Evolutionary conservation across 2,797 vertebrate species (phyloP).

Genomic region (Acanthurus tractus): DNA sequence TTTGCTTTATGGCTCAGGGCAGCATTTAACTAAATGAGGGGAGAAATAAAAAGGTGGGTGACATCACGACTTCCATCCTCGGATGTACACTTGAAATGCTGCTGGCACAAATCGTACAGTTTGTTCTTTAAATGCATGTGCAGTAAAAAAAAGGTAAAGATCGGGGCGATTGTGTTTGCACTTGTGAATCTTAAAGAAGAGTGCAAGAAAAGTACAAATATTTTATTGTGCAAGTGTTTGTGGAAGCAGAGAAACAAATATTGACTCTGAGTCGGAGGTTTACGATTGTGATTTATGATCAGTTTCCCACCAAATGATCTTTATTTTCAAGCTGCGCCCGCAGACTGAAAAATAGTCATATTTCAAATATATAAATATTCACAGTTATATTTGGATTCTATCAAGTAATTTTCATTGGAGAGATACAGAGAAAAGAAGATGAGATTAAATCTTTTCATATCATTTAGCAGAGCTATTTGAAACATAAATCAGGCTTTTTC

Average conservation of each 20-base stretch:
- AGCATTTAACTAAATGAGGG: conserved; percentile 46
- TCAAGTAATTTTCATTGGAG: neutral
- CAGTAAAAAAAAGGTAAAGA: neutral
- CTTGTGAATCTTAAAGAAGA: conserved; percentile 8
- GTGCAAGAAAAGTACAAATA: neutral
- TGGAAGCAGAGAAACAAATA: neutral
- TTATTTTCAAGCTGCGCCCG: neutral
- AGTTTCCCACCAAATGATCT: neutral
- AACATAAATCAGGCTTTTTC: neutral
- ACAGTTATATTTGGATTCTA: neutral
- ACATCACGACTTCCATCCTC: conserved; percentile 8
- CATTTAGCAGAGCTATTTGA: neutral
- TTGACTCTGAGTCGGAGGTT: neutral
- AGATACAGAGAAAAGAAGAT: neutral
- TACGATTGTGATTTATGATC: neutral
- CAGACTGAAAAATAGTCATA: neutral
- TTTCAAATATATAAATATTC: neutral
- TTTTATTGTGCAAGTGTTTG: neutral
- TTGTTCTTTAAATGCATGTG: neutral
- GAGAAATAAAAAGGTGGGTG: conserved; percentile 29
- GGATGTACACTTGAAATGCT: neutral
- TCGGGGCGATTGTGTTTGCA: neutral
- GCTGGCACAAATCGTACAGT: neutral
- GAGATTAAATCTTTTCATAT: neutral
- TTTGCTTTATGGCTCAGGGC: conserved; percentile 36